Conservation (phyloP, 2,797 vertebrate genomes). For the Rallus crepitans region DNA sequence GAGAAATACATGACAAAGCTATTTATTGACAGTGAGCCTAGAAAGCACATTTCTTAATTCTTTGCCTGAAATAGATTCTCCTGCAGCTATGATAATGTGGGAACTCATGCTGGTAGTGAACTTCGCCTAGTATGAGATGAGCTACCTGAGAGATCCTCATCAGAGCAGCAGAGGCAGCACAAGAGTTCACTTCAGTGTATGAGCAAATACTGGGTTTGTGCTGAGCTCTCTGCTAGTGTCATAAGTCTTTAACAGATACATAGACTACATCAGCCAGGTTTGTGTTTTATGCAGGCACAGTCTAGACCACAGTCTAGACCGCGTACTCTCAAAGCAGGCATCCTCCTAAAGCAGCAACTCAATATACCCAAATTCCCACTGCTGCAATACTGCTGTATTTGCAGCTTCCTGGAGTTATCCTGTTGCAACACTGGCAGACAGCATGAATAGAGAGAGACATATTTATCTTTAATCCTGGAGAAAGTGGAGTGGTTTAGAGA, state of each 20-base stretch:
- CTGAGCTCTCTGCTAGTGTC: not conserved
- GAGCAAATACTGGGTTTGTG: not conserved
- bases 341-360: not conserved
- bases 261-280: not conserved
- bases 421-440: not conserved
- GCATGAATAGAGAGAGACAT: not conserved
- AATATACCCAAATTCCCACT: not conserved
- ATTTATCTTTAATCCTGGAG: not conserved
- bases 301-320: slow-evolving; percentile 9
- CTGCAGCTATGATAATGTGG: not conserved
- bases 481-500: not conserved
- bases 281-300: not conserved
- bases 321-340: not conserved
- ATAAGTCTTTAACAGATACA: not conserved
- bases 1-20: not conserved
- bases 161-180: not conserved
- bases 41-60: not conserved
- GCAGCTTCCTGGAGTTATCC: not conserved
- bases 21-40: not conserved
- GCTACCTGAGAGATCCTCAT: not conserved
- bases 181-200: not conserved
- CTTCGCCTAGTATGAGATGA: not conserved
- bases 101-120: not conserved
- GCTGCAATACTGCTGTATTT: not conserved
- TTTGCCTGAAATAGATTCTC: not conserved